phyloP scores from a whole-genome alignment of 2,113 vertebrate species.

The Amblyopsis rosae region DNA sequence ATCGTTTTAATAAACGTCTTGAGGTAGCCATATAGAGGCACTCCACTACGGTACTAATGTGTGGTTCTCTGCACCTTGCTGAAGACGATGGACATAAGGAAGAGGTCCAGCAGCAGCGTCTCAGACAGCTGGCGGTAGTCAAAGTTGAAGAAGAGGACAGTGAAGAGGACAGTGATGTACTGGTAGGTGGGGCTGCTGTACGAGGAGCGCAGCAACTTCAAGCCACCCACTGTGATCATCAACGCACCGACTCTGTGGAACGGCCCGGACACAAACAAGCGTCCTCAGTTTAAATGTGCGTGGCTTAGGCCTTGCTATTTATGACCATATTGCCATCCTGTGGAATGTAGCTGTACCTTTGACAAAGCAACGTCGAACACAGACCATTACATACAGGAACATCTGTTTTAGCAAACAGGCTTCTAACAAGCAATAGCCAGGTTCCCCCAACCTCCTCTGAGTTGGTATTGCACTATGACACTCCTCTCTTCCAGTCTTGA shows the following conservation, averaged over 20 bases:
- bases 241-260: constrained; percentile 86
- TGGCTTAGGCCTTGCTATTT: too few relatives aligned
- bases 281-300: neutral
- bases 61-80: constrained; percentile 83
- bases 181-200: constrained; percentile 96
- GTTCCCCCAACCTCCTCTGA: too few relatives aligned
- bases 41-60: neutral
- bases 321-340: too few relatives aligned
- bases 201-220: constrained; percentile 95
- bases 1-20: too few relatives aligned
- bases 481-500: too few relatives aligned
- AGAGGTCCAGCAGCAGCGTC: constrained; percentile 95
- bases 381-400: too few relatives aligned
- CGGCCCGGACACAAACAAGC: neutral
- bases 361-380: too few relatives aligned
- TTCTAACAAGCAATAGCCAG: too few relatives aligned
- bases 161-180: constrained; percentile 95
- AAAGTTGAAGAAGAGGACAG: constrained; percentile 97
- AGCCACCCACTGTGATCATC: constrained; percentile 93
- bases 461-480: too few relatives aligned
- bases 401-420: too few relatives aligned
- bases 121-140: constrained; percentile 93
- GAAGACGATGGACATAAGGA: constrained; percentile 97
- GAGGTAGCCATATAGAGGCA: neutral
- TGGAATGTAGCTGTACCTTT: too few relatives aligned